Conservation (phyloP, 1,140 invertebrate species). For the Calycopis cecrops region DNA sequence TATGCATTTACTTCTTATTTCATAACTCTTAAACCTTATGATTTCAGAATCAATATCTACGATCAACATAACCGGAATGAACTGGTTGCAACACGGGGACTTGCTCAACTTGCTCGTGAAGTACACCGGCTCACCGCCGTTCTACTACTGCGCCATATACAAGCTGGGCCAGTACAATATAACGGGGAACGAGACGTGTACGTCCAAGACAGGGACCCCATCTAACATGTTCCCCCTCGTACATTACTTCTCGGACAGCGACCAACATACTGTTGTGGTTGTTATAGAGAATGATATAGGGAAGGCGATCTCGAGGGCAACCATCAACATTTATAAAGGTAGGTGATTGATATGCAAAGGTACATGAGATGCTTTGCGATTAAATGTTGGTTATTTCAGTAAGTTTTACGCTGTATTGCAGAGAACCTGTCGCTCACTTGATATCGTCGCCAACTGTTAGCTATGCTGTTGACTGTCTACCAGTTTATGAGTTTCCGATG, state of each 20-base stretch:
- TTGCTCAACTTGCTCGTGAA: slow-evolving; percentile 81
- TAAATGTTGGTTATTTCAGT: too few species aligned
- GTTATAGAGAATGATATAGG: slow-evolving; percentile 85
- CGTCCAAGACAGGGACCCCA: slow-evolving; percentile 40
- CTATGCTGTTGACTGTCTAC: too few species aligned
- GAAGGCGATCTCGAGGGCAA: slow-evolving; percentile 79
- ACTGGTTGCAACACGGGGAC: slow-evolving; percentile 88
- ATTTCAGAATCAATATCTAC: slow-evolving; percentile 81
- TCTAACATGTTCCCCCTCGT: slow-evolving; percentile 79
- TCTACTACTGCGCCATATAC: slow-evolving; percentile 79
- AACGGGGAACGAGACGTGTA: slow-evolving; percentile 86
- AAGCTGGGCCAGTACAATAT: slow-evolving; percentile 82
- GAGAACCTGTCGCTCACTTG: too few species aligned
- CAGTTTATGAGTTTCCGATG: too few species aligned
- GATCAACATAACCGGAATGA: slow-evolving; percentile 80
- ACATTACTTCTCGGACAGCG: slow-evolving; percentile 80
- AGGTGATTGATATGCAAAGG: slow-evolving; percentile 25
- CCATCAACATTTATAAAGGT: slow-evolving; percentile 90
- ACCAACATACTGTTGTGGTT: slow-evolving; percentile 82
- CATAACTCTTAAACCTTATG: too few species aligned
- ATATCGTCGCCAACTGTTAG: too few species aligned
- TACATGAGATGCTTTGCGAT: too few species aligned
- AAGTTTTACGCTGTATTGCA: too few species aligned
- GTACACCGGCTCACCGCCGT: slow-evolving; percentile 83
- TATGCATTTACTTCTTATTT: too few species aligned